Conservation (phyloP, 2,797 vertebrate species). For the Synanceia verrucosa region DNA sequence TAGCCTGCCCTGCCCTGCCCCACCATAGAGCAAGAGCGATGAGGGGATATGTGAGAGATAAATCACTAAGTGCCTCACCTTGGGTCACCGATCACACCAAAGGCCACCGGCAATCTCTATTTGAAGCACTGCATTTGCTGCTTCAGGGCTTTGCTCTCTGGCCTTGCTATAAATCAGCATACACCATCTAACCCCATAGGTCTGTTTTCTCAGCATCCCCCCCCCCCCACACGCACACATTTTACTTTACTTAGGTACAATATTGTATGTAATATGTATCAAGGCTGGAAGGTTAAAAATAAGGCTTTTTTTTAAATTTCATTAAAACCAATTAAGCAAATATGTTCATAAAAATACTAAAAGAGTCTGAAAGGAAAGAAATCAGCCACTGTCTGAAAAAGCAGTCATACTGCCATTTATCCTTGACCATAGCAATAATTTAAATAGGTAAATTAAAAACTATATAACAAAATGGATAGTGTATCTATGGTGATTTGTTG, state of each 20-base stretch:
- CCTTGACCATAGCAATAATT: slow-evolving; percentile 4
- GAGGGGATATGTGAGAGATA: slow-evolving; percentile 84
- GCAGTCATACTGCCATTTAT: background rate
- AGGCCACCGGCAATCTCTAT: slow-evolving; percentile 88
- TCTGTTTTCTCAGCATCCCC: slow-evolving; percentile 45
- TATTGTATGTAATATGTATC: slow-evolving; percentile 25
- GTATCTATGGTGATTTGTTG: background rate
- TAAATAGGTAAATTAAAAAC: background rate
- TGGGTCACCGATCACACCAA: slow-evolving; percentile 86
- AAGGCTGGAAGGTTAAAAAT: background rate
- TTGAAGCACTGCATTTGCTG: slow-evolving; percentile 86
- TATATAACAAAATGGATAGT: background rate
- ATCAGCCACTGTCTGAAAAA: background rate
- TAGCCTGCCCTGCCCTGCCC: slow-evolving; percentile 60
- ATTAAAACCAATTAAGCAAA: slow-evolving; percentile 13
- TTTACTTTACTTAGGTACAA: slow-evolving; percentile 47
- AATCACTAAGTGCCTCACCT: slow-evolving; percentile 88
- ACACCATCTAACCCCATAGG: slow-evolving; percentile 65
- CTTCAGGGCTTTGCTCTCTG: slow-evolving; percentile 85
- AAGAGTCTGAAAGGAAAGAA: background rate
- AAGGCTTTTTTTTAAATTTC: background rate
- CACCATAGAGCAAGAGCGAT: slow-evolving; percentile 72
- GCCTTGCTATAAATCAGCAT: slow-evolving; percentile 88
- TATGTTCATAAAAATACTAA: background rate
- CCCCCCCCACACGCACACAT: too few relatives aligned